Base-by-base conservation (phyloP, 2,113 vertebrate genomes). In the Romanogobio albipinnatus region DNA sequence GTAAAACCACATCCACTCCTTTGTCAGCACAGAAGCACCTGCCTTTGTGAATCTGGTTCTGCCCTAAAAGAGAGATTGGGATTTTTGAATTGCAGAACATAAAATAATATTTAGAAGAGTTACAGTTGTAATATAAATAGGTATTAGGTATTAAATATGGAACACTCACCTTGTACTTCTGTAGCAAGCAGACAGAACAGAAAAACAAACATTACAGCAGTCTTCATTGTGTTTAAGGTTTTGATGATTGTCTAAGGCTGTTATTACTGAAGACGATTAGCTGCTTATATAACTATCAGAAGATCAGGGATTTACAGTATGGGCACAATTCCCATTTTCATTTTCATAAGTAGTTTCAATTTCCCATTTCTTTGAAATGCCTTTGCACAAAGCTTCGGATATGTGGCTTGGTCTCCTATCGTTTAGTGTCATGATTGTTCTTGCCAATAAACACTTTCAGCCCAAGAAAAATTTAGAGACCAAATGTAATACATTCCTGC, bases 291-390 rank as follows among this genome's bases (percentile, higher is more conserved):
- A 56, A 17, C 75, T 10, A 53, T 13, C 26, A 58, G 9, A 39
- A 7, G 75, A 14, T 24, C 11, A 78, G 53, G 33, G 19, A 36
- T 24, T 59, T 78, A 76, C 49, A 53, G 47, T 9, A 51, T 0
- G 1, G 19, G 5, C 1, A 6, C 26, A 56, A 33, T 59, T 79
- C 76, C 36, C 8, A 10, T 14, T 79, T 47, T 62, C 58, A 45
- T 1, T 79, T 79, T 47, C 76, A 43, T 0, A 78, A 15, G 56
- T 11, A 8, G 58, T 79, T 79, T 79, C 9, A n/a, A 79, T 79
- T 79, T 79, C 58, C 58, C n/a, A 26, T 79, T 79, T 79, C n/a
- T 26, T 61, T 45, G n/a, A 79, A 79, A 79, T 62, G 58, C 3
- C 8, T 58, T 39, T 36, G 39, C 39, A 14, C 22, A 73, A 22